Evolutionary conservation across 1,140 invertebrate species (phyloP), one percentile per base, ranked within the genome.

Genomic region (Neoseiulus cucumeris): DNA sequence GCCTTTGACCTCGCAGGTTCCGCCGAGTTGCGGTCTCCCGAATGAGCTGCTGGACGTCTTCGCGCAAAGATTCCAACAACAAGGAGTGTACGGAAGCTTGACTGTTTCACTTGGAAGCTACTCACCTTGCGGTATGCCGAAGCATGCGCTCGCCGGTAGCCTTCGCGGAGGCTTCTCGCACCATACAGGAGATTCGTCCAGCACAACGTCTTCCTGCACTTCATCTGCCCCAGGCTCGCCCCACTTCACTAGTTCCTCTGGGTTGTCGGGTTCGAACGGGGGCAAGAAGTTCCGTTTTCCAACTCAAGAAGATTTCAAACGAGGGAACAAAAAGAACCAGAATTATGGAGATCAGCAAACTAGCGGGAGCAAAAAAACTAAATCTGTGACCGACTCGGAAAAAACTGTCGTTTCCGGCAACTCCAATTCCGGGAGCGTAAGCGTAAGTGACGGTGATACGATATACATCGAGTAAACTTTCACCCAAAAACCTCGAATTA

Each of bases 211-310:
- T 45, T 94, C 89, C 74, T 94, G 90, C 79, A 95, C 92, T 76
- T 93, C 89, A 74, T 94, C 91, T 67, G 91, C 91, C 66, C 91
- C 91, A 68, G 93, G 89, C 70, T 93, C 89, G 77, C 91, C 91
- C 65, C 51, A 59, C 25, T 25, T 59, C 14, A 5, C 22, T 4
- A 39, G 33, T 9, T 39, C 33, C 33, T 4, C 4, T 4, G 33
- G 33, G 4, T 9, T 39, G 4, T 39, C 33, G 33, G 33, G 33
- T 9, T 39, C 33, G 33, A 39, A 39, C 9, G 33, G 33, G 33
- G 33, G 66, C 22, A 69, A 70, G 71, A 83, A 87, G 75, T 92
- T 93, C 75, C 82, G 87, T 74, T 92, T 91, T 80, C 88, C 89
- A 73, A 87, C 85, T 86, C 33, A 39, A 69, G 51, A 55, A 39